phyloP scores from a whole-genome alignment of 2,888 invertebrate genomes.

The Stictocephala bisonia region DNA sequence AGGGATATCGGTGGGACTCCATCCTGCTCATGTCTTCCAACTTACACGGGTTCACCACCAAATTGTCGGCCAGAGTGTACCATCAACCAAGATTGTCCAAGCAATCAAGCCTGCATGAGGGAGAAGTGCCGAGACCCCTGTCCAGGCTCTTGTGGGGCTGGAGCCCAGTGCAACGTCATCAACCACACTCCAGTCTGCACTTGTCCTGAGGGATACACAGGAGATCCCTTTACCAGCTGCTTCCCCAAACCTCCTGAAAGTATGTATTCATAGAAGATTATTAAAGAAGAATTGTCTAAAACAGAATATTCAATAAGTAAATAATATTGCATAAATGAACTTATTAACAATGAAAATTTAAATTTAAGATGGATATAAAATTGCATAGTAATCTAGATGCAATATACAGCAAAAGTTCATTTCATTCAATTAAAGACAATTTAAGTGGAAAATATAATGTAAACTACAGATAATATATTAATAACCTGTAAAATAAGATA shows the following conservation, averaged over 20 bases:
- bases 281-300: too few species aligned
- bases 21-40: slow-evolving; percentile 75
- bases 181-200: slow-evolving; percentile 83
- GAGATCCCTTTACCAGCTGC: slow-evolving; percentile 65
- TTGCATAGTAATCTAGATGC: too few species aligned
- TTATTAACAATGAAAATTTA: too few species aligned
- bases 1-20: slow-evolving; percentile 74
- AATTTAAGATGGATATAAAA: too few species aligned
- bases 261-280: too few species aligned
- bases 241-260: slow-evolving; percentile 66
- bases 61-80: slow-evolving; percentile 80
- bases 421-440: too few species aligned
- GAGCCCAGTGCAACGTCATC: slow-evolving; percentile 68
- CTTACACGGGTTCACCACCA: slow-evolving; percentile 76
- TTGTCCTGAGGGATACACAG: slow-evolving; percentile 66
- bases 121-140: slow-evolving; percentile 67
- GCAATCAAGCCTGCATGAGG: slow-evolving; percentile 66
- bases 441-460: too few species aligned
- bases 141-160: slow-evolving; percentile 65
- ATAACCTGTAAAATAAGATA: too few species aligned
- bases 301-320: too few species aligned
- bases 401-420: too few species aligned
- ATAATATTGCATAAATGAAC: too few species aligned
- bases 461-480: not conserved
- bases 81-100: slow-evolving; percentile 71